Evolutionary conservation across 2,888 invertebrate genomes (phyloP).

Genomic region (Smittia aterrima): DNA sequence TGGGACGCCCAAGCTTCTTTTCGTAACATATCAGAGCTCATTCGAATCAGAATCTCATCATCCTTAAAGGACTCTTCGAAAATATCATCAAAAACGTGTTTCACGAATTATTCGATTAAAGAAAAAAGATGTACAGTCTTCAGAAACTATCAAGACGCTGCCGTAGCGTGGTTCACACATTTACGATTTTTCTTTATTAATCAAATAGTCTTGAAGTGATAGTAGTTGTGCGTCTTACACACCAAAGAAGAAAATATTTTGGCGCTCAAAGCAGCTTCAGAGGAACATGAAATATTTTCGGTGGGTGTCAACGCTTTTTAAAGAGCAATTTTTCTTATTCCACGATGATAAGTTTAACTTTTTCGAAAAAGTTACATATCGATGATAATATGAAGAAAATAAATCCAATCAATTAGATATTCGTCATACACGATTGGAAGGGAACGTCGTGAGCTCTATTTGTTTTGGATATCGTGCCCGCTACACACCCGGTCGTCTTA

Average conservation of each 20-base stretch:
- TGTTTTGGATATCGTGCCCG: not conserved
- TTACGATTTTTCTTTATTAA: conserved; percentile 18
- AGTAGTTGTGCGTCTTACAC: conserved; percentile 27
- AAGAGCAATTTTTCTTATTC: not conserved
- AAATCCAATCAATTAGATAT: conserved; percentile 25
- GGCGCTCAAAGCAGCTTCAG: not conserved
- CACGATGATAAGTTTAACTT: conserved; percentile 2
- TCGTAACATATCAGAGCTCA: not conserved
- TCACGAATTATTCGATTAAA: not conserved
- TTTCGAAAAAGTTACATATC: not conserved
- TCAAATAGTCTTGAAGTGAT: conserved; percentile 3
- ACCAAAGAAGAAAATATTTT: not conserved
- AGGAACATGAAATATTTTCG: not conserved
- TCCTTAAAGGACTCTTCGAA: not conserved
- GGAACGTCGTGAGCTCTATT: not conserved
- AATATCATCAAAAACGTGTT: not conserved
- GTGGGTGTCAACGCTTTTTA: conserved; percentile 40
- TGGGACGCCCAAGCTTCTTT: not conserved
- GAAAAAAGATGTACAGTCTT: not conserved
- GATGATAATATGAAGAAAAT: conserved; percentile 3
- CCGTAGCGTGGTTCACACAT: conserved; percentile 21
- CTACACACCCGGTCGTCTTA: not conserved
- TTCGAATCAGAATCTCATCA: not conserved
- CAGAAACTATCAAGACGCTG: conserved; percentile 11
- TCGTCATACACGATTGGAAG: not conserved